Base-by-base conservation (phyloP, 1,140 invertebrate species). In the Popillia japonica region DNA sequence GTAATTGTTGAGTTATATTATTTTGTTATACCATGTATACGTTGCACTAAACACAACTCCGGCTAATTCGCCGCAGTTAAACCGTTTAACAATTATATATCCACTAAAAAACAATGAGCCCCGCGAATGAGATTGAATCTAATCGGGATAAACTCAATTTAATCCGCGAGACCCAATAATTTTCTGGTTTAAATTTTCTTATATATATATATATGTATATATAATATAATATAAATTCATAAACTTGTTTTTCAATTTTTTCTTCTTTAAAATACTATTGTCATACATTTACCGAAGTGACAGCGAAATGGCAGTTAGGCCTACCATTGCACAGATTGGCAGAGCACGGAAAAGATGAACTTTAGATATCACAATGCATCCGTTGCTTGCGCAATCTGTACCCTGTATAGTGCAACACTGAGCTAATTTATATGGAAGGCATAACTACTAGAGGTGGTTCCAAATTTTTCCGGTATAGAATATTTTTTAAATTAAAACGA, bases 261-360 rank as follows among this genome's bases (percentile, higher is more conserved):
- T n/a, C n/a, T 64, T 81, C 80, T 83, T 83, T 83, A 83, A 84
- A 84, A 83, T 83, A 81, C 83, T 84, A 84, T 84, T 84, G 83
- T 84, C 83, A 80, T 82, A 83, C 73, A 82, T 77, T 80, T 80
- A 79, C 78, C 77, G 80, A 81, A 80, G 80, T 79, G 79, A 82
- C 80, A 80, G 76, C 77, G 75, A 81, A 77, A 79, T 79, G 82
- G 83, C 83, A 83, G 81, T 82, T 83, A 83, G 79, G 79, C 81
- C 81, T 78, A 80, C 72, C 75, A 78, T 80, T 80, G 72, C 76
- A 73, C 40, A 78, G 77, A 78, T 48, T 41, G 68, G 68, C 77
- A 14, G 17, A 78, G 77, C 68, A 73, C 61, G 72, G 27, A 34
- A 73, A 78, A 68, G 23, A 78, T 78, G 68, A 78, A 42, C 68